phyloP scores from a whole-genome alignment of 2,797 vertebrate species.

The Poecilia velifera region DNA sequence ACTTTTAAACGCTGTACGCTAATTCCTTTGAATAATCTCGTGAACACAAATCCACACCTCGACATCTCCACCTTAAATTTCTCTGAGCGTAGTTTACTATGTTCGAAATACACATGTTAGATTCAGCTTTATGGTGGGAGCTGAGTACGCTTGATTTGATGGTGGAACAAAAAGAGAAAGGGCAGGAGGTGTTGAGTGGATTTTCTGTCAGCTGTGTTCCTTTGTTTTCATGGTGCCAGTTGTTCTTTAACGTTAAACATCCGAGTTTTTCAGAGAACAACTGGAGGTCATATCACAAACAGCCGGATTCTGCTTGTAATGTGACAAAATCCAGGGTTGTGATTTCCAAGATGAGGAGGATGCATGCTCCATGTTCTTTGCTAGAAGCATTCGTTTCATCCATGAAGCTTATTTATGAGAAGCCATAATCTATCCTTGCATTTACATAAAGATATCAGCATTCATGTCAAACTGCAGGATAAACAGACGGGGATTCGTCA shows the following conservation, averaged over 20 bases:
- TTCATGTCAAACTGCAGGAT: neutral
- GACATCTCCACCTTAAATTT: neutral
- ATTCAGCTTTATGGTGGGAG: neutral
- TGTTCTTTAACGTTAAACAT: neutral
- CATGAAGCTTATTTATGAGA: neutral
- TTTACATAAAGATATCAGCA: neutral
- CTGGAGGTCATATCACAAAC: neutral
- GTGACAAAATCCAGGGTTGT: neutral
- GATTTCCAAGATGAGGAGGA: neutral
- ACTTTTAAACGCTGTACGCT: neutral
- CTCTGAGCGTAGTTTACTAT: too few species aligned
- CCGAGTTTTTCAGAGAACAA: neutral
- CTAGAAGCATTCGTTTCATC: neutral
- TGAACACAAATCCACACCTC: neutral
- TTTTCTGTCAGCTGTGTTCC: neutral
- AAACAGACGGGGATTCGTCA: neutral
- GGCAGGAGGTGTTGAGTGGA: neutral
- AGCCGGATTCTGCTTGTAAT: neutral
- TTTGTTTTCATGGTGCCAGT: neutral
- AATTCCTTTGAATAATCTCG: neutral
- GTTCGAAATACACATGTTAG: neutral
- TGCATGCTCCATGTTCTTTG: neutral
- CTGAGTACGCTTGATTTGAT: neutral
- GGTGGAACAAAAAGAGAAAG: neutral
- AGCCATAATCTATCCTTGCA: neutral